Conservation (phyloP, 2,113 vertebrate species). For the Clarias gariepinus region DNA sequence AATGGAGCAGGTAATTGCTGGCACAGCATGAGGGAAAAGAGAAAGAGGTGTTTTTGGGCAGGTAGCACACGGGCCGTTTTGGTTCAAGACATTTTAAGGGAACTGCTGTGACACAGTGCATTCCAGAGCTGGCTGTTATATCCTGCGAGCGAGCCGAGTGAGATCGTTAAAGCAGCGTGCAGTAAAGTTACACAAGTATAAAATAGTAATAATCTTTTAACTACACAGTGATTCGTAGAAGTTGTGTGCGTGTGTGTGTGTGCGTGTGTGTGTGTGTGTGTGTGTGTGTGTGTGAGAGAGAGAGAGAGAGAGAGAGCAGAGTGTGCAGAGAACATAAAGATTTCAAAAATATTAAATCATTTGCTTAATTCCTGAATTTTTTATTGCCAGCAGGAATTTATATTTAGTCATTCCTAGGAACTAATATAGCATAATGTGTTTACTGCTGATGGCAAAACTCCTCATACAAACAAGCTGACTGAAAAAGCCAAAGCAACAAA, state of each 20-base stretch:
- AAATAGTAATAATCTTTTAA: slow-evolving; percentile 55
- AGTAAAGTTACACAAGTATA: slow-evolving; percentile 50
- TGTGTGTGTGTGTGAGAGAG: not conserved
- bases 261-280: not conserved
- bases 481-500: slow-evolving; percentile 10
- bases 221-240: slow-evolving; percentile 31
- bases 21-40: slow-evolving; percentile 29
- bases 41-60: slow-evolving; percentile 31
- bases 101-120: slow-evolving; percentile 17
- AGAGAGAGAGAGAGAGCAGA: not conserved
- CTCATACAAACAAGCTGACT: not conserved
- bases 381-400: not conserved
- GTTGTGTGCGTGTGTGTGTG: slow-evolving; percentile 9
- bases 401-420: not conserved
- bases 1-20: slow-evolving; percentile 50
- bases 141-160: slow-evolving; percentile 30
- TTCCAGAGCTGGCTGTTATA: slow-evolving; percentile 41
- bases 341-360: not conserved
- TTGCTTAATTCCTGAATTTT: not conserved
- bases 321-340: not conserved
- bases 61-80: slow-evolving; percentile 34
- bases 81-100: slow-evolving; percentile 43
- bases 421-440: not conserved
- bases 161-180: slow-evolving; percentile 48
- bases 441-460: slow-evolving; percentile 11